Conservation (phyloP, 1,140 invertebrate species). For the Hetaerina americana region DNA sequence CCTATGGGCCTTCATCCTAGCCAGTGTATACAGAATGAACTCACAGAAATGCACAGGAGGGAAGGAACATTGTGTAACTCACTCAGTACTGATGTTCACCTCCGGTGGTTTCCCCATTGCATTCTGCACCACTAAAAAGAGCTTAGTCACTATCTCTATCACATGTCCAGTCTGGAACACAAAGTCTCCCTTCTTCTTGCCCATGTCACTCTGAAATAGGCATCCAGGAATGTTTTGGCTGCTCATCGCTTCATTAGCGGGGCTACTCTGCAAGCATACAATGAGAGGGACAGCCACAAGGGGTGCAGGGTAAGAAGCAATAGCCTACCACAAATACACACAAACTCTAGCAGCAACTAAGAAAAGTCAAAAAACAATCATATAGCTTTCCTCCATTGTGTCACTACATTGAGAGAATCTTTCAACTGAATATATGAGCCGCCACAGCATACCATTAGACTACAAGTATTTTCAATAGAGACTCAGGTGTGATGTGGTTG, state of each 20-base stretch:
- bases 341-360: not conserved
- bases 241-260: constrained; percentile 16
- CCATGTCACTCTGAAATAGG: constrained; percentile 46
- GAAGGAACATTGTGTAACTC: no score
- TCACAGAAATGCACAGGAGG: no score
- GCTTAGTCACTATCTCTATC: constrained; percentile 79
- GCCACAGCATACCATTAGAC: no score
- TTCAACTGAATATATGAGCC: no score
- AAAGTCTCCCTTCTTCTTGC: constrained; percentile 73
- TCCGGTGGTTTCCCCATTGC: constrained; percentile 68
- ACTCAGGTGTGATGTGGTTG: no score
- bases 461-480: no score
- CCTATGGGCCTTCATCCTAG: no score
- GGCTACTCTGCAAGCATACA: constrained; percentile 18
- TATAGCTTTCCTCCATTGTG: no score
- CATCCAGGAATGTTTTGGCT: constrained; percentile 25
- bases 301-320: not conserved
- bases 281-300: not conserved
- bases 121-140: constrained; percentile 79
- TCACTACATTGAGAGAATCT: no score
- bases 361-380: no score
- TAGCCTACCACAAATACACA: not conserved
- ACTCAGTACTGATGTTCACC: constrained; percentile 60
- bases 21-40: no score
- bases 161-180: constrained; percentile 74